Conservation (phyloP, 2,797 vertebrate species). For the Aphelocoma californica region DNA sequence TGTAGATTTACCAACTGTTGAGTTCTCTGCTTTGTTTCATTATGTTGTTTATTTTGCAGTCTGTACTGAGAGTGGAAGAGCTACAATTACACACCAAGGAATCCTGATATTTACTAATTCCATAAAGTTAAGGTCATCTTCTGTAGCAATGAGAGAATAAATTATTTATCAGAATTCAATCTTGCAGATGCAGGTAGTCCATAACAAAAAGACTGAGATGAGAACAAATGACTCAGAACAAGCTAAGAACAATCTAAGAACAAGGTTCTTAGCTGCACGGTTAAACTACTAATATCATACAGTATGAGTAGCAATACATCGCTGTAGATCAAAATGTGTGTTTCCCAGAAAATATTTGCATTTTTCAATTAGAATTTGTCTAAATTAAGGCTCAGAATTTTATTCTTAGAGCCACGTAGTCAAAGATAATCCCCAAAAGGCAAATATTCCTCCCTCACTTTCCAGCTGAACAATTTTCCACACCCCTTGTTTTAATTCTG, state of each 20-base stretch:
- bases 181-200: not conserved
- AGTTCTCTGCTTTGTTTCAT: slow-evolving; percentile 9
- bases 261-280: not conserved
- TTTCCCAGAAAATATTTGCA: not conserved
- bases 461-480: not conserved
- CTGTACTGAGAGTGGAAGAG: not conserved
- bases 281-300: not conserved
- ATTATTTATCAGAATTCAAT: not conserved
- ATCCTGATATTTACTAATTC: slow-evolving; percentile 10
- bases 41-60: slow-evolving; percentile 3
- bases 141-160: not conserved
- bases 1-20: slow-evolving; percentile 41
- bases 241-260: not conserved
- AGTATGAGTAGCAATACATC: not conserved
- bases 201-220: not conserved
- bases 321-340: not conserved
- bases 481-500: not conserved
- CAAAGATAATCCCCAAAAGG: not conserved
- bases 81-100: not conserved
- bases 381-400: not conserved
- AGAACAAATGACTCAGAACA: not conserved
- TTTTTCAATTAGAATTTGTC: not conserved
- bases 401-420: not conserved
- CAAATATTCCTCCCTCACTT: not conserved
- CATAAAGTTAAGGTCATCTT: slow-evolving; percentile 1